phyloP scores from a whole-genome alignment of 2,888 invertebrate species.

The Drosophila aldrichi region DNA sequence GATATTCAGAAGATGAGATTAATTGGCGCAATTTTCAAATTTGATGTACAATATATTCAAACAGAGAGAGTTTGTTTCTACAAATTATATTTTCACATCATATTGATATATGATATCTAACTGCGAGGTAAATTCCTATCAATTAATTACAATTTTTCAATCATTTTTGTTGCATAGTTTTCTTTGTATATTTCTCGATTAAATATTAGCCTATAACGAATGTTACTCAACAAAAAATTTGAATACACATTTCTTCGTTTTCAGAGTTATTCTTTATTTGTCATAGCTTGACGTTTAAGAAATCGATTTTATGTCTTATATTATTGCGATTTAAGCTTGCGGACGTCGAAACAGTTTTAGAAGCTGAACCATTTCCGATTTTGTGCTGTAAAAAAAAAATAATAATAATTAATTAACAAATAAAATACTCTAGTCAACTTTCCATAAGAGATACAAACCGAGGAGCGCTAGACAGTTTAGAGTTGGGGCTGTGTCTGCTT shows the following conservation, averaged over 20 bases:
- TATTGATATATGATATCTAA: no score
- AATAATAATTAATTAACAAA: background rate
- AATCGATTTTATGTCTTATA: background rate
- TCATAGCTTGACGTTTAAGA: no score
- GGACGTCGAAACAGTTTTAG: slow-evolving; percentile 59
- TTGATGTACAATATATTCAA: no score
- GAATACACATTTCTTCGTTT: no score
- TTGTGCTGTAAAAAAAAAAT: slow-evolving; percentile 36
- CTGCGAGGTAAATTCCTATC: no score
- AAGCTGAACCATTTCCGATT: slow-evolving; percentile 63
- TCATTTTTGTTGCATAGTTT: background rate
- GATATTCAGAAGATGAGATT: background rate
- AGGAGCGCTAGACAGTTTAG: slow-evolving; percentile 29
- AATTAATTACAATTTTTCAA: no score
- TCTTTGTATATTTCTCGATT: background rate
- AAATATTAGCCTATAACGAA: no score
- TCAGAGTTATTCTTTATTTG: background rate
- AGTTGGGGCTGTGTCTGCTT: slow-evolving; percentile 56
- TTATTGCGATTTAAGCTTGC: slow-evolving; percentile 18
- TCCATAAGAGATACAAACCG: slow-evolving; percentile 43
- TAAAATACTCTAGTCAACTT: background rate
- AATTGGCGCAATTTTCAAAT: slow-evolving; percentile 7
- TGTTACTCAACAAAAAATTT: no score
- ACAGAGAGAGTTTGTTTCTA: no score
- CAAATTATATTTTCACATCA: no score